Conservation (phyloP, 2,888 invertebrate genomes). For the Agrotis clavis region DNA sequence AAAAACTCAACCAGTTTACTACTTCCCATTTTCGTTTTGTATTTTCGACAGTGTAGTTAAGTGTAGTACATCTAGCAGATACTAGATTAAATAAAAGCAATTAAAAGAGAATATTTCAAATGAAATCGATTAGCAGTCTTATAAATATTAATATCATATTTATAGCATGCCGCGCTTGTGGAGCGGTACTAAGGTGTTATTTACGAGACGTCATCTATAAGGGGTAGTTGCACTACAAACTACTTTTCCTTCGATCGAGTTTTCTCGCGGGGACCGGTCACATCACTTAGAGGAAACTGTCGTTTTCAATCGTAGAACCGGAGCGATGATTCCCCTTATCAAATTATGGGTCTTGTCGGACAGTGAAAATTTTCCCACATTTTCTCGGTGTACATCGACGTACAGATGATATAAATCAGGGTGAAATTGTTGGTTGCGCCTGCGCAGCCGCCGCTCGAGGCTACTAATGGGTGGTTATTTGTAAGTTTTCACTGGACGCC, state of each 20-base stretch:
- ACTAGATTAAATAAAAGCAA: slow-evolving; percentile 28
- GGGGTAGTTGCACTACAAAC: slow-evolving; percentile 76
- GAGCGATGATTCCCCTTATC: slow-evolving; percentile 89
- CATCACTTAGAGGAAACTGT: slow-evolving; percentile 87
- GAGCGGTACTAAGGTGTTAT: slow-evolving; percentile 60
- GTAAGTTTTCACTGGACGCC: slow-evolving; percentile 88
- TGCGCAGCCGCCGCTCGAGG: slow-evolving; percentile 84
- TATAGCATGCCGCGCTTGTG: slow-evolving; percentile 41
- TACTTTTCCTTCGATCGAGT: slow-evolving; percentile 88
- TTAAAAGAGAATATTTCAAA: slow-evolving; percentile 29
- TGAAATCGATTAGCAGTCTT: slow-evolving; percentile 30
- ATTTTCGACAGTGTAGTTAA: slow-evolving; percentile 27
- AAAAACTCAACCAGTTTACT: slow-evolving; percentile 49
- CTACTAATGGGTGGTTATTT: slow-evolving; percentile 87
- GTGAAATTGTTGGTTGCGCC: slow-evolving; percentile 85
- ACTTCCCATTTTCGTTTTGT: slow-evolving; percentile 34
- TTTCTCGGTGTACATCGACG: slow-evolving; percentile 84
- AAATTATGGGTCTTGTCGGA: slow-evolving; percentile 85
- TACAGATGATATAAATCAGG: slow-evolving; percentile 89
- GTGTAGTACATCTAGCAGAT: slow-evolving; percentile 5
- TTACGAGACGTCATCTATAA: slow-evolving; percentile 77
- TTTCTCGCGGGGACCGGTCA: slow-evolving; percentile 86
- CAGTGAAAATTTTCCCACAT: slow-evolving; percentile 90
- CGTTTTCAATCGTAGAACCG: slow-evolving; percentile 86
- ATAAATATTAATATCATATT: slow-evolving; percentile 55